Base-by-base conservation (phyloP, 2,113 vertebrate species). In the Perca schrenkii region DNA sequence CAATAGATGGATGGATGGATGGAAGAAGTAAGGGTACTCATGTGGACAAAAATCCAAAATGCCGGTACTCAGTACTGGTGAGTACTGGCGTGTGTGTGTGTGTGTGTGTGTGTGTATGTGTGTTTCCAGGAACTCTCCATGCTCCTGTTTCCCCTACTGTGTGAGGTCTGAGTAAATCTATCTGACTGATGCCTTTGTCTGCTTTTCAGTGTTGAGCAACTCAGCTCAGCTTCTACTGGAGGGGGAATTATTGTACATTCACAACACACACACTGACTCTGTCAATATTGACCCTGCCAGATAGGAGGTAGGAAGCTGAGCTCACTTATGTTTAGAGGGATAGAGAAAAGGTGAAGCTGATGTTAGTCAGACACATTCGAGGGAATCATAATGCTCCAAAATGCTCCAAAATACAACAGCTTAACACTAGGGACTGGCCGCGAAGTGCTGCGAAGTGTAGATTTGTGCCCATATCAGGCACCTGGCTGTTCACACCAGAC, bases 261-360 rank as follows among this genome's bases (percentile, higher is more conserved):
- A 47, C 25, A 62, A 58, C 72, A 67, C 64, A 73, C 31, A 52
- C 22, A 43, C 53, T 8, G 53, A 49, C 78, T 69, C 28, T 61
- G 75, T 86, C 79, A 86, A 79, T 86, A 82, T 75, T 83, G 70
- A 79, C 46, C 21, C 64, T 74, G 74, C n/a, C 56, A 63, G 66
- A 67, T 64, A 43, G 19, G 50, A 58, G 77, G 62, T 66, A 80
- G 58, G 57, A 60, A 53, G 7, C 73, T 58, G 22, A 65, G 15
- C 70, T 49, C 1, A 0, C 40, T 19, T 50, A 22, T 64, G 43
- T 49, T 50, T 31, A 61, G 34, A 63, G 77, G 47, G 16, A 58
- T 50, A 61, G 15, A 57, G 77, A 36, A 58, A 36, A 25, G 66
- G 54, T 25, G 40, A 17, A 16, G 61, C 6, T 57, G 16, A 64